These are phyloP conservation scores for Tamandua tetradactyla DNA, from an alignment of 2,797 vertebrate genomes.

Conservation along the genomic window DNA sequence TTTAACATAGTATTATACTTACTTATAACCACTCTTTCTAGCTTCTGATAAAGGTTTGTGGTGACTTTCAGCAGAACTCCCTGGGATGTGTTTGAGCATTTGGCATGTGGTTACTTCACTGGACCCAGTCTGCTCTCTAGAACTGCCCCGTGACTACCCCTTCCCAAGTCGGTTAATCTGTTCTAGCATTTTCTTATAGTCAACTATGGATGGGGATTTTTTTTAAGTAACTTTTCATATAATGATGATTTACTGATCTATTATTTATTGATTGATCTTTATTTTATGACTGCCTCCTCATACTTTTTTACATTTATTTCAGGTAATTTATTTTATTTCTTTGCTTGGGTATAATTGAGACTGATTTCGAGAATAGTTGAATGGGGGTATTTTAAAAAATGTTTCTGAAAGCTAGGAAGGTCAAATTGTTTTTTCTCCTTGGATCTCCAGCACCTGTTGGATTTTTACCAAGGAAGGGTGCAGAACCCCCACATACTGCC, in stretches of 20 bases:
- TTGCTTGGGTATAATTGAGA: neutral
- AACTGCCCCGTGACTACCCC: rapidly evolving
- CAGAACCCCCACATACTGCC: neutral
- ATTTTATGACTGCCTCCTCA: neutral
- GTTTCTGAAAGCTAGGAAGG: conserved; percentile 60
- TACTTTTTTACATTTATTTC: neutral
- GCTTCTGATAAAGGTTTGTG: neutral
- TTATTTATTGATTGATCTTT: neutral
- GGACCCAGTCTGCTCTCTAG: neutral
- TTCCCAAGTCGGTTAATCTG: neutral
- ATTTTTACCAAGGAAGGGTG: conserved; percentile 55
- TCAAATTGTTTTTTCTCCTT: neutral
- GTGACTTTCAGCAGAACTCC: neutral
- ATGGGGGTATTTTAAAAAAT: conserved; percentile 51
- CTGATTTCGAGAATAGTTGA: neutral
- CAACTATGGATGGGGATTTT: neutral
- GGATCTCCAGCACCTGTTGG: conserved; percentile 69
- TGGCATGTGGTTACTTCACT: rapidly evolving
- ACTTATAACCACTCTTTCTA: neutral
- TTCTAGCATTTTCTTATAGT: neutral
- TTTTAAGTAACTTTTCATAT: neutral
- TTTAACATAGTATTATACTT: neutral
- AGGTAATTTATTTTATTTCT: neutral
- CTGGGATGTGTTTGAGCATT: neutral
- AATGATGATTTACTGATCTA: neutral